These are phyloP conservation scores for Venustaconcha ellipsiformis DNA, from an alignment of 1,140 invertebrate genomes.

Conservation along the genomic window DNA sequence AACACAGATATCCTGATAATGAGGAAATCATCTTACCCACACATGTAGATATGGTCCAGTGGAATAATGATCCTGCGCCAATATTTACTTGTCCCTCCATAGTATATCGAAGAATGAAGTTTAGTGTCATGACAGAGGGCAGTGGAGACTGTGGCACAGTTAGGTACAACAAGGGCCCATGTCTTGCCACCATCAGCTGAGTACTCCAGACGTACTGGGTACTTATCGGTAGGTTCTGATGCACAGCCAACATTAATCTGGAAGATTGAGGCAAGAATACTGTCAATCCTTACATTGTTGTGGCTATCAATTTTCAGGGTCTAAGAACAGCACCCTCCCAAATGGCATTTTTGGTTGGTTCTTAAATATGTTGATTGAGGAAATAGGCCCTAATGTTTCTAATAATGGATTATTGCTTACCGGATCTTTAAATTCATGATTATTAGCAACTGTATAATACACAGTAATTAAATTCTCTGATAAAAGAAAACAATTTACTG, in stretches of 20 bases:
- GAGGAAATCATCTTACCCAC: constrained; percentile 61
- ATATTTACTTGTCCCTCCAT: constrained; percentile 63
- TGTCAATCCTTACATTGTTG: no score
- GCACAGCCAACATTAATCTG: constrained; percentile 71
- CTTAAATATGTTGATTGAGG: no score
- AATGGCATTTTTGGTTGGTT: no score
- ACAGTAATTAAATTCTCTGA: no score
- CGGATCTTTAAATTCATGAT: no score
- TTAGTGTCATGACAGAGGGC: constrained; percentile 54
- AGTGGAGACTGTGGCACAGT: constrained; percentile 50
- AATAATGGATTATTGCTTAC: no score
- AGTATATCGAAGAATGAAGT: constrained; percentile 64
- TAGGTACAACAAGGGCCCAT: constrained; percentile 63
- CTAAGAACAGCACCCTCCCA: no score
- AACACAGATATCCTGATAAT: no score
- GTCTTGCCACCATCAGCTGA: constrained; percentile 66
- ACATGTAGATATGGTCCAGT: constrained; percentile 65
- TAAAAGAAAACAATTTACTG: no score
- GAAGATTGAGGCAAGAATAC: constrained; percentile 5
- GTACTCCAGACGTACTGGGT: constrained; percentile 68
- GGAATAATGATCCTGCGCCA: constrained; percentile 69
- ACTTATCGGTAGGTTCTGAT: constrained; percentile 56
- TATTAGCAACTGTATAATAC: no score
- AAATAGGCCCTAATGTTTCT: no score
- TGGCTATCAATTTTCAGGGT: no score